Conservation (phyloP, 1,140 invertebrate species). For the Eumeta japonica region DNA sequence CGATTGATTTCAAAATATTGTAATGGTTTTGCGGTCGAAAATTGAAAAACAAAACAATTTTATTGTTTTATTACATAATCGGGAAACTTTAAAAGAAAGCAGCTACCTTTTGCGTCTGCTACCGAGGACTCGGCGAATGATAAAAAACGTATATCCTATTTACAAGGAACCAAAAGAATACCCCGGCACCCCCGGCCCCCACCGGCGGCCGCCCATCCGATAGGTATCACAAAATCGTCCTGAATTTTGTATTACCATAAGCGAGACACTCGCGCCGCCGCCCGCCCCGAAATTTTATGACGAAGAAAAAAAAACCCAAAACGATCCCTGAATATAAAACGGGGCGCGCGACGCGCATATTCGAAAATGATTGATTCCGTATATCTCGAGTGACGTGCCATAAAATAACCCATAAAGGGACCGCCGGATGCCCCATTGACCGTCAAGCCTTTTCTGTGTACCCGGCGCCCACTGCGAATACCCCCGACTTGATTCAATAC, state of each 20-base stretch:
- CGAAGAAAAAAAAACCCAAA: too few relatives aligned
- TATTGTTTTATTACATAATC: conserved; percentile 3
- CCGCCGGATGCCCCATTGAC: conserved; percentile 6
- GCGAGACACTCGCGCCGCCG: too few relatives aligned
- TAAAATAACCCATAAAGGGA: conserved; percentile 36
- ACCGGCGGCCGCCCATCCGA: not conserved
- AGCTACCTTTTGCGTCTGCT: too few relatives aligned
- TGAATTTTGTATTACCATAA: conserved; percentile 11
- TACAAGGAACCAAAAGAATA: too few relatives aligned
- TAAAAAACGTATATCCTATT: too few relatives aligned
- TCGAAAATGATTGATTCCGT: conserved; percentile 33
- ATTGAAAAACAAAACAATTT: too few relatives aligned
- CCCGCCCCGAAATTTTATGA: too few relatives aligned
- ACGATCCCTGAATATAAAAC: conserved; percentile 22
- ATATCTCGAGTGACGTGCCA: conserved; percentile 22
- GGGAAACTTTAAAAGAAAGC: not conserved
- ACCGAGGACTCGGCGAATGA: too few relatives aligned
- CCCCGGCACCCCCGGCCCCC: not conserved
- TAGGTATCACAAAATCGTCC: conserved; percentile 8
- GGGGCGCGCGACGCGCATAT: conserved; percentile 10
- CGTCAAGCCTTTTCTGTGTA: conserved; percentile 1
- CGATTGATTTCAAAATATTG: too few relatives aligned
- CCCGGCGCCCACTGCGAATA: too few relatives aligned
- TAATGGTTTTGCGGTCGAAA: too few relatives aligned
- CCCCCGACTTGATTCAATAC: too few relatives aligned